phyloP scores from a whole-genome alignment of 2,113 vertebrate species.

The Perognathus longimembris region DNA sequence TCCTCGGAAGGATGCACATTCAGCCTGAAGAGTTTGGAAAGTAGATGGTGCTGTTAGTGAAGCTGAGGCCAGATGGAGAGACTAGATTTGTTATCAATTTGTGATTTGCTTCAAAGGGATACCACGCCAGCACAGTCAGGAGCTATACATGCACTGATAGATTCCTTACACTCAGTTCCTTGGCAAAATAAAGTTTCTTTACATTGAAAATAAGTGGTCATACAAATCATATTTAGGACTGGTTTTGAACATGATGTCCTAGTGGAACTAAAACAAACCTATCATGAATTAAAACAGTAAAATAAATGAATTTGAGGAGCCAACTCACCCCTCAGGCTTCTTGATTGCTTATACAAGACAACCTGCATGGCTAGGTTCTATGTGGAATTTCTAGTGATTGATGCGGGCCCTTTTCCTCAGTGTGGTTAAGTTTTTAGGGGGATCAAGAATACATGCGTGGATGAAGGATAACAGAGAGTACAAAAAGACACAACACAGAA shows the following conservation, averaged over 20 bases:
- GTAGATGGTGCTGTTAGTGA: conserved; percentile 18
- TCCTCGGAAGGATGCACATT: conserved; percentile 58
- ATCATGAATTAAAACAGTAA: background rate
- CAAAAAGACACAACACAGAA: background rate
- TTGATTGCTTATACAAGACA: background rate
- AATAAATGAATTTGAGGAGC: background rate
- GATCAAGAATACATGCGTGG: background rate
- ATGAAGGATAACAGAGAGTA: background rate
- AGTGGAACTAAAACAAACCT: conserved; percentile 2
- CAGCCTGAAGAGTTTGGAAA: conserved; percentile 39
- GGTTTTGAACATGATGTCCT: background rate
- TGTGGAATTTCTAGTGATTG: background rate
- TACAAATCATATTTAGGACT: conserved; percentile 6
- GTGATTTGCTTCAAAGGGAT: conserved; percentile 21
- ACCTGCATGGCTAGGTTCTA: background rate
- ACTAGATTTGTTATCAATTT: conserved; percentile 52
- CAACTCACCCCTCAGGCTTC: background rate
- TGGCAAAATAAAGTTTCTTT: background rate
- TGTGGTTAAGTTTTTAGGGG: background rate
- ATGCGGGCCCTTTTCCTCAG: background rate
- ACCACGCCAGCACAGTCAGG: background rate
- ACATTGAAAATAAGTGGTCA: background rate
- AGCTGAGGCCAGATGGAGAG: conserved; percentile 57
- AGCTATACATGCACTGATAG: background rate
- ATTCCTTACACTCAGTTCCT: background rate